Evolutionary conservation across 2,888 invertebrate genomes (phyloP).

Genomic region (Hipparchia sbordonii): DNA sequence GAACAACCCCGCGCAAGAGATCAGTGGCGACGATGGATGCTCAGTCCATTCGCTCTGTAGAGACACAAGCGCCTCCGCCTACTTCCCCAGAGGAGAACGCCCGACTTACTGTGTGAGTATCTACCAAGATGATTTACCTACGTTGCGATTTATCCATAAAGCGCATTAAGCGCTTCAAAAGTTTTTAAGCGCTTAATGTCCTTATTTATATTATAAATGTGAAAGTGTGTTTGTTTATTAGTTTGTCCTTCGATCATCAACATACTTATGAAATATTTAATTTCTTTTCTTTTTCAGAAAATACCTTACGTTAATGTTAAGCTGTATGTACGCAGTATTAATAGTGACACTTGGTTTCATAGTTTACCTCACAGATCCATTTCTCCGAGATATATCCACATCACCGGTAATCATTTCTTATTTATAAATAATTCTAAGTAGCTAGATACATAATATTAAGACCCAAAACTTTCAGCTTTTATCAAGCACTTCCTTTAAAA

Average conservation of each 20-base stretch:
- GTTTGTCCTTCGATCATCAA: too few species aligned
- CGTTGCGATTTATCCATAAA: neutral
- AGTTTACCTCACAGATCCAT: constrained; percentile 84
- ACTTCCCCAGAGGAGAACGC: constrained; percentile 74
- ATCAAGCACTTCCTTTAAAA: too few species aligned
- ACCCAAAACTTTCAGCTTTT: too few species aligned
- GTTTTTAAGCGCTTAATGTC: too few species aligned
- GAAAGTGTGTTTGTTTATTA: too few species aligned
- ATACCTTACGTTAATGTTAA: constrained; percentile 83
- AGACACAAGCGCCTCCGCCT: constrained; percentile 74
- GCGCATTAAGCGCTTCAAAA: too few species aligned
- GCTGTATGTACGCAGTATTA: constrained; percentile 87
- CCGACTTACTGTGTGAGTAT: constrained; percentile 69
- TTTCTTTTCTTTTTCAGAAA: constrained; percentile 70
- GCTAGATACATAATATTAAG: neutral
- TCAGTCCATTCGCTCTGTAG: constrained; percentile 72
- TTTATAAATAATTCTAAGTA: neutral
- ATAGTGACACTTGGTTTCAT: constrained; percentile 86
- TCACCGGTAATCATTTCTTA: constrained; percentile 75
- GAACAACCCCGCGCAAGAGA: constrained; percentile 66
- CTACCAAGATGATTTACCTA: neutral
- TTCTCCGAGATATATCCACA: constrained; percentile 65
- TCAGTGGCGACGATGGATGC: constrained; percentile 74
- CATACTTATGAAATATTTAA: neutral
- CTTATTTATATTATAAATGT: too few species aligned